phyloP scores from a whole-genome alignment of 2,888 invertebrate genomes.

The Eristalinus aeneus region DNA sequence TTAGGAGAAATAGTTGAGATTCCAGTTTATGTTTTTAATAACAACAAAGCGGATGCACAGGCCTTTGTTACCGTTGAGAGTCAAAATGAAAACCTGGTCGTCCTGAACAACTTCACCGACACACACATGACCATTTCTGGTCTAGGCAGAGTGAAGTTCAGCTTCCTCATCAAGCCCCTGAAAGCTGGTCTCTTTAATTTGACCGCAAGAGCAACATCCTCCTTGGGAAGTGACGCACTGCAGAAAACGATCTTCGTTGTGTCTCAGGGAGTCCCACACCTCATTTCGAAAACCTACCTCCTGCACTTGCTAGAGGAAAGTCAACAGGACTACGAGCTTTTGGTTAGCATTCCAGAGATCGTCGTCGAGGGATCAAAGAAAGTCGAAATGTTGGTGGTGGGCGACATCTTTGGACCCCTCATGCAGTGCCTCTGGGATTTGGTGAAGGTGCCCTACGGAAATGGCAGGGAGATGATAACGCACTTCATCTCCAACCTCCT shows the following conservation, averaged over 20 bases:
- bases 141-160: too few species aligned
- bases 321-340: slow-evolving; percentile 79
- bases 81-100: slow-evolving; percentile 80
- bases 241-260: slow-evolving; percentile 84
- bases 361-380: slow-evolving; percentile 83
- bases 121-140: too few species aligned
- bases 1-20: slow-evolving; percentile 86
- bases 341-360: slow-evolving; percentile 81
- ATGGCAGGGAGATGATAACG: slow-evolving; percentile 87
- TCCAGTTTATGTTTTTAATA: slow-evolving; percentile 87
- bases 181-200: slow-evolving; percentile 86
- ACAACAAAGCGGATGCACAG: slow-evolving; percentile 83
- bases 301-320: slow-evolving; percentile 85
- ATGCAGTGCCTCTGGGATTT: slow-evolving; percentile 83
- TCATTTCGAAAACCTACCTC: slow-evolving; percentile 85
- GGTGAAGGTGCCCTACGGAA: slow-evolving; percentile 84
- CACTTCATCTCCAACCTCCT: slow-evolving; percentile 85
- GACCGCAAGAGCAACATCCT: slow-evolving; percentile 84
- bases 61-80: slow-evolving; percentile 86
- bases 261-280: slow-evolving; percentile 87
- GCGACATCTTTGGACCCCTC: slow-evolving; percentile 83
- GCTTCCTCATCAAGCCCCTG: slow-evolving; percentile 88
- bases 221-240: slow-evolving; percentile 82
- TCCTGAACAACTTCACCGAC: slow-evolving; percentile 84
- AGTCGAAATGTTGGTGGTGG: slow-evolving; percentile 82